Base-by-base conservation (phyloP, 2,888 invertebrate genomes). In the Heterodera filipjevi region DNA sequence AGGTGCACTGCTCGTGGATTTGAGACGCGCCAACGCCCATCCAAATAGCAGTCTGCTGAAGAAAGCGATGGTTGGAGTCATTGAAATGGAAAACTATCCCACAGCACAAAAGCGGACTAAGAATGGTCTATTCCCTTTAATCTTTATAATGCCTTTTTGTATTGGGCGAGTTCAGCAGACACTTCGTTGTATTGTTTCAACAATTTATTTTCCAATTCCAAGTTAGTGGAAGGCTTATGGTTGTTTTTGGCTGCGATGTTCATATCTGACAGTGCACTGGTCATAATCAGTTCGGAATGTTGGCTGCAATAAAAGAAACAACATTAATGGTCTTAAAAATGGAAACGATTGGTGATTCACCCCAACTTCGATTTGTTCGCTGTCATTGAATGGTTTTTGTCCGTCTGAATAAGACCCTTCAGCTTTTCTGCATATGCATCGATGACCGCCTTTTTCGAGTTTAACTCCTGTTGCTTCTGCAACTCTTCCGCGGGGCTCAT, bases 401-500 rank as follows among this genome's bases (percentile, higher is more conserved):
- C 33, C n/a, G 73, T 1, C 14, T 73, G 73, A 14, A 73, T 49
- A 12, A 66, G 32, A 32, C 66, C 68, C 33, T 75, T 75, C 66
- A 75, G 44, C 30, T 64, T 75, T 22, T 75, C 75, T 6, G 75
- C 33, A 35, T 53, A 53, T 0, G 35, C 68, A 33, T 59, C 35
- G 10, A 75, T 75, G 32, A 53, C 75, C 19, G 35, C 35, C 27
- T 75, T 75, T 3, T 75, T 75, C 10, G 53, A 27, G 22, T 64
- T 44, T 10, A 53, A 32, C 12, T 66, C 66, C 46, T 64, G 33
- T 33, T 66, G 53, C 30, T 68, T 66, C 53, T 75, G 75, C 39
- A 22, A 59, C 22, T 75, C 66, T 33, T 75, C 75, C 22, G 12
- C 66, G 44, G 33, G 66, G 19, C 33, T 75, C 66, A 66, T 22